These are phyloP conservation scores for Crocodylus rhombifer DNA, from an alignment of 2,797 vertebrate genomes.

Conservation along the genomic window DNA sequence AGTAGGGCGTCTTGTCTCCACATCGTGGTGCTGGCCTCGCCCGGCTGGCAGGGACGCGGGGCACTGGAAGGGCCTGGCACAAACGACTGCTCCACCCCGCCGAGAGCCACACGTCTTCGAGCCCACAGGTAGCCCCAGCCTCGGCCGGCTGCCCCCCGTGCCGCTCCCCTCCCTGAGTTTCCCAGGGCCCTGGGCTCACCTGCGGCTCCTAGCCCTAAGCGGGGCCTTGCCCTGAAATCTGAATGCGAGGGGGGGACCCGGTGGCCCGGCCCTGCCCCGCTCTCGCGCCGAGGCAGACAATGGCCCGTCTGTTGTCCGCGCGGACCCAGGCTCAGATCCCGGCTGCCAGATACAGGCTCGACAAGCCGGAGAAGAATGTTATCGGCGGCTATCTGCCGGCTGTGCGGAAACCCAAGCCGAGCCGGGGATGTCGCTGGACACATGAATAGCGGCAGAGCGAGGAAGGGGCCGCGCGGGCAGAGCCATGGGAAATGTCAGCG, in stretches of 20 bases:
- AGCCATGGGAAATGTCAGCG: background rate
- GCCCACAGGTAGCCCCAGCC: too few species aligned
- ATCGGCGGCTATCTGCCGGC: constrained; percentile 16
- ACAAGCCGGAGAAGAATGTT: constrained; percentile 31
- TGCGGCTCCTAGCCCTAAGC: background rate
- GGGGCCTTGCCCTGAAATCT: background rate
- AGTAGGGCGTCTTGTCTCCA: background rate
- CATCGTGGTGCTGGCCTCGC: background rate
- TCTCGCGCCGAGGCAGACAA: constrained; percentile 5
- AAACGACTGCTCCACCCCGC: too few species aligned
- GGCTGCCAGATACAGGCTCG: constrained; percentile 21
- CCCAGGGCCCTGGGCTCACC: background rate
- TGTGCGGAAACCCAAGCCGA: background rate
- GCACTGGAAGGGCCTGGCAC: background rate
- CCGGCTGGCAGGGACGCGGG: too few species aligned
- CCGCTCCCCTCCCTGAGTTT: background rate
- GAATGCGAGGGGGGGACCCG: background rate
- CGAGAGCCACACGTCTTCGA: too few species aligned
- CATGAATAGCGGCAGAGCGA: background rate
- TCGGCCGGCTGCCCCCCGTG: background rate
- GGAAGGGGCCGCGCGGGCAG: background rate
- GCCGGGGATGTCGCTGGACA: background rate
- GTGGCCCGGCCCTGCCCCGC: background rate
- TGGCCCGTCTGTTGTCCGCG: background rate
- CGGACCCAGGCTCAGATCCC: background rate